phyloP scores from a whole-genome alignment of 2,888 invertebrate species.

The Petrolisthes manimaculis region DNA sequence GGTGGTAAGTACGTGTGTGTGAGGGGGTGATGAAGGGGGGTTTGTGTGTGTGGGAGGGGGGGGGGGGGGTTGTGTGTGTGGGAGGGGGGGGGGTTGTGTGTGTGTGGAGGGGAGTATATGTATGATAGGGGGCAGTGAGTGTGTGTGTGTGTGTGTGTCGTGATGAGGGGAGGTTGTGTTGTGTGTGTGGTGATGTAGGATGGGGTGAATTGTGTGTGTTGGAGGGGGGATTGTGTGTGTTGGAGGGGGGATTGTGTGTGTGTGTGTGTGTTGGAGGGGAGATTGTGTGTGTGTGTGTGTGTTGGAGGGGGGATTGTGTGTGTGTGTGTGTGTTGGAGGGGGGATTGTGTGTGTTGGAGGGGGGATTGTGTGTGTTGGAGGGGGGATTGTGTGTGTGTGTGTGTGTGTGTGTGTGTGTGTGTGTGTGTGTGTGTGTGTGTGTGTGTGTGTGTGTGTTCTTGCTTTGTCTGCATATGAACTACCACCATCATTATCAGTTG shows the following conservation, averaged over 20 bases:
- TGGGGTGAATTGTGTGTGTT: too few species aligned
- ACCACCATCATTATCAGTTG: background rate
- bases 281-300: slow-evolving; percentile 5
- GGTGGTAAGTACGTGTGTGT: slow-evolving; percentile 67
- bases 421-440: background rate
- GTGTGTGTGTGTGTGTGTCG: background rate
- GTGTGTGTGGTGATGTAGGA: too few species aligned
- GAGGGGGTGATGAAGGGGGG: too few species aligned
- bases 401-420: background rate
- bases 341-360: background rate
- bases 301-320: background rate
- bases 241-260: too few species aligned
- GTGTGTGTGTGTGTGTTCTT: background rate
- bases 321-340: slow-evolving; percentile 12
- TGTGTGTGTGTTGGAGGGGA: slow-evolving; percentile 1
- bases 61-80: too few species aligned
- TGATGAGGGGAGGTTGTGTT: too few species aligned
- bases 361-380: background rate
- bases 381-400: too few species aligned
- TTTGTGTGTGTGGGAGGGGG: too few species aligned
- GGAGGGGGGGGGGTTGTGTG: too few species aligned
- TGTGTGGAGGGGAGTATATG: too few species aligned
- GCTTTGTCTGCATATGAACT: background rate
- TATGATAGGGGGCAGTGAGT: background rate
- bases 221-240: too few species aligned